Evolutionary conservation across 2,888 invertebrate species (phyloP), one percentile per base, ranked within the genome.

Genomic region (Octonoba sinensis): DNA sequence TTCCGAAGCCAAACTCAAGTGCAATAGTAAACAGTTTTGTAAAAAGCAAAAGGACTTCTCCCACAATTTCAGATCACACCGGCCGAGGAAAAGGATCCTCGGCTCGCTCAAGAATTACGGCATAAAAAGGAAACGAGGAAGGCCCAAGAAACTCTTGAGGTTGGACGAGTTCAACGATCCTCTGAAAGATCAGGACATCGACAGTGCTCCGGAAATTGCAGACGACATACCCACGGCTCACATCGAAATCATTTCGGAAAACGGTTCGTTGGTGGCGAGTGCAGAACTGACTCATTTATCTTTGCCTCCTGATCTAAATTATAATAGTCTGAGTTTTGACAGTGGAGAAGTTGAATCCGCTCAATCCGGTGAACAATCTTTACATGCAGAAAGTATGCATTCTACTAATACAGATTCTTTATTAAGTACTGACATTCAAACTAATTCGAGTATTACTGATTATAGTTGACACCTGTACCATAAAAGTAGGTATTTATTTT

Each of bases 161-260:
- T 27, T 67, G n/a, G n/a, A 54, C 18, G 36, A 27, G 51, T n/a
- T 24, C 18, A 36, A 27, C 51, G 71, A 71, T 22, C 47, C 54
- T 18, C 57, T 54, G 8, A 73, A 54, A 67, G 60, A 76, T 44
- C 18, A 27, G 44, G 62, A 69, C 44, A 54, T 78, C 16, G 79
- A 81, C 16, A 66, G 73, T 74, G 67, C 36, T n/a, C 64, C 77
- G 8, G 78, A 78, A 47, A 56, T 81, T n/a, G 49, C 76, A 11
- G 83, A 81, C 62, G 84, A 84, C 49, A 84, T 84, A 13, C 84
- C 85, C 16, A 85, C 83, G 3, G 82, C 85, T 20, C 84, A 85
- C 51, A 85, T 85, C 46, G 85, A 85, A 74, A 85, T 85, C 20
- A 85, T 84, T 24, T 74, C 85, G 12, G 56, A 76, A 1, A 62